A percentile compares a stretch with the other conserved stretches of the same genome.
These are phyloP conservation scores for Cheilosia scutellata DNA, from an alignment of 2,888 invertebrate genomes.

Conservation along the genomic window DNA sequence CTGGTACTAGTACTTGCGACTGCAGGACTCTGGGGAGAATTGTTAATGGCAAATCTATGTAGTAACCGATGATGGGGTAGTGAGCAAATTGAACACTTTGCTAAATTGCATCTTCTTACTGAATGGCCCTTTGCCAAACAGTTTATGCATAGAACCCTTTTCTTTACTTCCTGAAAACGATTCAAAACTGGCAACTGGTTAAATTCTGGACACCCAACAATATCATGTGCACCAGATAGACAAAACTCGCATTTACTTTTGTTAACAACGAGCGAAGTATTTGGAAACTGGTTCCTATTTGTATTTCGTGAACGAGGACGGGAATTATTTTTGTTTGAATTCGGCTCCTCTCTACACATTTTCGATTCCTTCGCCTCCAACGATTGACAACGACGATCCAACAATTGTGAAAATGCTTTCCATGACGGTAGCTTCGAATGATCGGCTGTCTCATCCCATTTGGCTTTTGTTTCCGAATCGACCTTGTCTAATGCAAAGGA, in stretches of 20 bases:
- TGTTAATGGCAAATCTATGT: conserved; percentile 8
- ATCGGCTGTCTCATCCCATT: conserved; percentile 1
- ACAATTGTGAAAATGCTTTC: no score
- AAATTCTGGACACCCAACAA: conserved; percentile 9
- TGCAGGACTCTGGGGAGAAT: background rate
- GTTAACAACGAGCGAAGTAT: background rate
- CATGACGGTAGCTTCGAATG: no score
- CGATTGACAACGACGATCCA: no score
- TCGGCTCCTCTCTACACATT: no score
- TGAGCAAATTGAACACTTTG: conserved; percentile 3
- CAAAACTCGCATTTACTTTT: conserved; percentile 18
- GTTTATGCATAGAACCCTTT: conserved; percentile 20
- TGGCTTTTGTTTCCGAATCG: background rate
- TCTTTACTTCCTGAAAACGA: conserved; percentile 16
- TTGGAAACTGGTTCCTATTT: background rate
- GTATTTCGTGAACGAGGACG: background rate
- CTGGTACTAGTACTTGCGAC: background rate
- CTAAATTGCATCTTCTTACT: conserved; percentile 20
- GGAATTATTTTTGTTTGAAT: background rate
- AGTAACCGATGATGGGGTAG: background rate
- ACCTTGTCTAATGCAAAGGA: conserved; percentile 24
- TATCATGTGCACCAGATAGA: background rate
- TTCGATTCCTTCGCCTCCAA: no score
- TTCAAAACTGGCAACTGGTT: conserved; percentile 2
- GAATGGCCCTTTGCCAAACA: conserved; percentile 11